Percentiles rank a stretch among this genome's conserved stretches.
Evolutionary conservation across 2,113 vertebrate genomes (phyloP).

Genomic region (Heptranchias perlo): DNA sequence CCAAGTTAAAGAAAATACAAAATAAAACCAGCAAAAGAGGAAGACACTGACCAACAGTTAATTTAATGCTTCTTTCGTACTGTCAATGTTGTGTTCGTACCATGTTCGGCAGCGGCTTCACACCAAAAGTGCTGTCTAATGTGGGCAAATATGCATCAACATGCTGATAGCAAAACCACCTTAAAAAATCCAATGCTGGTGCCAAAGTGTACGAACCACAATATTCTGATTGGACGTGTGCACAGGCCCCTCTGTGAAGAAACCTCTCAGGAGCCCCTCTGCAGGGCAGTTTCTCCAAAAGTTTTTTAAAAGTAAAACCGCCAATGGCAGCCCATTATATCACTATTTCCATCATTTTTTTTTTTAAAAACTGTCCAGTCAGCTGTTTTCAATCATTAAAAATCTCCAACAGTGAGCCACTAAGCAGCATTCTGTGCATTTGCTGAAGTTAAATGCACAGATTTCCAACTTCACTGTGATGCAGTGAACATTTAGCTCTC

Average conservation of each 20-base stretch:
- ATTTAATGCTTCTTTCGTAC: background rate
- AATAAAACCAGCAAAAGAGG: background rate
- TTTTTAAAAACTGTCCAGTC: background rate
- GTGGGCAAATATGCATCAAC: background rate
- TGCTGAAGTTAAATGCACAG: background rate
- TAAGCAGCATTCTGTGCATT: background rate
- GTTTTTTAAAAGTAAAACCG: too few relatives aligned
- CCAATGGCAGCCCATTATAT: too few relatives aligned
- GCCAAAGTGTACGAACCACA: background rate
- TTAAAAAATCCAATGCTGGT: background rate
- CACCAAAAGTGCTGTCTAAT: background rate
- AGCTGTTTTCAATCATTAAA: background rate
- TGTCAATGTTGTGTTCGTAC: background rate
- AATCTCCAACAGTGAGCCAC: background rate
- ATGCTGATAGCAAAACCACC: background rate
- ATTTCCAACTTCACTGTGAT: background rate
- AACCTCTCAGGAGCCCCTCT: too few relatives aligned
- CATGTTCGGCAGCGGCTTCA: background rate
- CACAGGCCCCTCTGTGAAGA: too few relatives aligned
- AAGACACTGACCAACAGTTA: background rate
- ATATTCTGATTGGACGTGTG: too few relatives aligned
- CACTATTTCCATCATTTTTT: too few relatives aligned
- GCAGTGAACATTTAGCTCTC: background rate
- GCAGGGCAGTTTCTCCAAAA: too few relatives aligned
- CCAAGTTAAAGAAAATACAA: background rate